Percentiles rank a stretch among this genome's conserved stretches.
Evolutionary conservation across 2,888 invertebrate species (phyloP).

Genomic region (Eupeodes latifasciatus): DNA sequence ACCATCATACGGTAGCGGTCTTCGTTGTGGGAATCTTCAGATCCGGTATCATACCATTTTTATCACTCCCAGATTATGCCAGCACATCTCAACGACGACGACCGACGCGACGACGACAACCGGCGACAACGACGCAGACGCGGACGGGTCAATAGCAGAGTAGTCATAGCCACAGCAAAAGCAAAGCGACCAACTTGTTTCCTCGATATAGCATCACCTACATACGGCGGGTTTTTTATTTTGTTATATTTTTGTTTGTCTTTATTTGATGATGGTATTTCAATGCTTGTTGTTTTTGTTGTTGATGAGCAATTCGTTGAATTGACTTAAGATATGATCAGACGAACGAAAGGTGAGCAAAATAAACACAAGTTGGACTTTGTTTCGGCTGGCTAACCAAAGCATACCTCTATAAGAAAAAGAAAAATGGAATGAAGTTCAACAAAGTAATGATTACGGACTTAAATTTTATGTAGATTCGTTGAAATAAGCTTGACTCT

Average conservation of each 20-base stretch:
- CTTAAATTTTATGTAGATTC: not conserved
- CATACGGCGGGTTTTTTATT: conserved; percentile 58
- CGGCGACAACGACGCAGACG: not conserved
- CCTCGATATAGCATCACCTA: conserved; percentile 73
- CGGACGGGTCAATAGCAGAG: conserved; percentile 33
- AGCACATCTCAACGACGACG: not conserved
- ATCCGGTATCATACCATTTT: conserved; percentile 75
- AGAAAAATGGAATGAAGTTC: not conserved
- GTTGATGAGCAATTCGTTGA: conserved; percentile 38
- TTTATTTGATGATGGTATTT: not conserved
- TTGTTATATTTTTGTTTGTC: conserved; percentile 1
- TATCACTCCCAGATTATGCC: conserved; percentile 32
- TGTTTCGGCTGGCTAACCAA: not conserved
- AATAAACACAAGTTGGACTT: conserved; percentile 18
- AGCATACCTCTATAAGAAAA: too few relatives aligned
- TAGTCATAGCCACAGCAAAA: not conserved
- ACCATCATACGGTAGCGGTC: conserved; percentile 58
- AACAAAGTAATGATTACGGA: not conserved
- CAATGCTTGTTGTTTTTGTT: not conserved
- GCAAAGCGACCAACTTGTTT: conserved; percentile 61
- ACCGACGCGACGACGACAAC: not conserved
- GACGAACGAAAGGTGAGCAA: conserved; percentile 50
- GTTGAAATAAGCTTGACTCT: too few relatives aligned
- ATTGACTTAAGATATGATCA: conserved; percentile 26
- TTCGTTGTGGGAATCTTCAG: conserved; percentile 74